Evolutionary conservation across 2,113 vertebrate species (phyloP).

Genomic region (Callocephalon fimbriatum): DNA sequence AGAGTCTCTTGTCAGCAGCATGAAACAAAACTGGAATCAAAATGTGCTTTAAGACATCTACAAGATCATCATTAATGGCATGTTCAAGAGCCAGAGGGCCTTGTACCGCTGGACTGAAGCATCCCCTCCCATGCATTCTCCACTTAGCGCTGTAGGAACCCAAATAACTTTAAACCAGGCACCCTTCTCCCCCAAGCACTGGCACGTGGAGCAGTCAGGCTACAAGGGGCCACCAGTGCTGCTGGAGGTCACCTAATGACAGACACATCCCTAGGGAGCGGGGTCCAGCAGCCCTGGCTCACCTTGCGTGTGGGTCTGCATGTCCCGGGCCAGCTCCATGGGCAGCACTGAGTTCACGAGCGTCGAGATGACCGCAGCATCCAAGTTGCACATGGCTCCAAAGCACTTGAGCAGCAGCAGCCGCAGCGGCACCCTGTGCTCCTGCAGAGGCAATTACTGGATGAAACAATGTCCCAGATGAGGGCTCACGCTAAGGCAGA

Average conservation of each 20-base stretch:
- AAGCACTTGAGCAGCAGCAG: slow-evolving; percentile 96
- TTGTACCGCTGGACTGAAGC: background rate
- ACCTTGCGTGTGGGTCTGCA: slow-evolving; percentile 94
- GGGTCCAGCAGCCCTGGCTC: background rate
- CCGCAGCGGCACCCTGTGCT: slow-evolving; percentile 88
- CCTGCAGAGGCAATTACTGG: slow-evolving; percentile 74
- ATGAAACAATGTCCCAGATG: background rate
- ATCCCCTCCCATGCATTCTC: background rate
- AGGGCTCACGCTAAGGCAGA: background rate
- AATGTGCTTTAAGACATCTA: background rate
- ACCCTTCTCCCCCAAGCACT: background rate
- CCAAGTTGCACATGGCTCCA: slow-evolving; percentile 96
- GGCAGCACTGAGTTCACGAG: slow-evolving; percentile 95
- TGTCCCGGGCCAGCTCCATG: slow-evolving; percentile 96
- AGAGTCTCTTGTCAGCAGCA: background rate
- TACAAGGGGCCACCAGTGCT: background rate
- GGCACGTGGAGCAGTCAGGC: background rate
- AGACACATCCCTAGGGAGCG: fast-evolving
- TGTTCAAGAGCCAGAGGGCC: background rate
- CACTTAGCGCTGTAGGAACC: background rate
- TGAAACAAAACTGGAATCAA: background rate
- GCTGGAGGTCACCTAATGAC: background rate
- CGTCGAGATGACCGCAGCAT: slow-evolving; percentile 89
- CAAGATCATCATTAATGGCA: background rate
- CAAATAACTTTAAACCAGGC: background rate